Evolutionary conservation across 1,140 invertebrate species (phyloP), one percentile per base, ranked within the genome.

Genomic region (Achroia grisella): DNA sequence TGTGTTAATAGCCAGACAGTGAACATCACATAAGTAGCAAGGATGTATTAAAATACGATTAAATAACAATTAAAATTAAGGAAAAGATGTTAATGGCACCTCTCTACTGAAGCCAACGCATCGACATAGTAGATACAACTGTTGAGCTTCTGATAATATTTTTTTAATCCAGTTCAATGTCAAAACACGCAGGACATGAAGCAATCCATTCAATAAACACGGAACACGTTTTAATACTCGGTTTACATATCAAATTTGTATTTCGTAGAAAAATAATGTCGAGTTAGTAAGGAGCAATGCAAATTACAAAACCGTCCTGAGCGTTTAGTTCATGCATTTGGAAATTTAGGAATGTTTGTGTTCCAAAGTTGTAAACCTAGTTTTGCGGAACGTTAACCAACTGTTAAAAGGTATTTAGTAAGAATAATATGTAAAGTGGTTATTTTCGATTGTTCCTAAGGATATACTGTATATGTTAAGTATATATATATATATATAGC

Each of bases 111-210:
- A 3, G 17, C 6, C 6, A 23, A 23, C 17, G 6, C 17, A 23
- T 2, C 6, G 61, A 23, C 6, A 23, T 23, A 6, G 17, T 3
- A 23, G 17, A 6, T 23, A 23, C 17, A 23, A 23, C 17, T 23
- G 17, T 23, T 23, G 2, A 23, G 17, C 6, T 23, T 6, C 17
- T 6, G 17, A 23, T 23, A 23, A 23, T 6, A 23, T 23, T 23
- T 23, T 62, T 71, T 67, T 64, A 68, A 78, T 77, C 74, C 63
- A 69, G 72, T 79, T 71, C 73, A 82, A 82, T 81, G 78, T 75
- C 73, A 71, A 56, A 63, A 50, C 47, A 66, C 61, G 56, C 49
- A 44, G 48, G 52, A 58, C 46, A 70, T 84, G 65, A 72, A 74
- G 71, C 72, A 78, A 81, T 74, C n/a, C 41, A 57, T 66, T 53